Conservation (phyloP, 2,888 invertebrate genomes). For the Strigamia crassipes region DNA sequence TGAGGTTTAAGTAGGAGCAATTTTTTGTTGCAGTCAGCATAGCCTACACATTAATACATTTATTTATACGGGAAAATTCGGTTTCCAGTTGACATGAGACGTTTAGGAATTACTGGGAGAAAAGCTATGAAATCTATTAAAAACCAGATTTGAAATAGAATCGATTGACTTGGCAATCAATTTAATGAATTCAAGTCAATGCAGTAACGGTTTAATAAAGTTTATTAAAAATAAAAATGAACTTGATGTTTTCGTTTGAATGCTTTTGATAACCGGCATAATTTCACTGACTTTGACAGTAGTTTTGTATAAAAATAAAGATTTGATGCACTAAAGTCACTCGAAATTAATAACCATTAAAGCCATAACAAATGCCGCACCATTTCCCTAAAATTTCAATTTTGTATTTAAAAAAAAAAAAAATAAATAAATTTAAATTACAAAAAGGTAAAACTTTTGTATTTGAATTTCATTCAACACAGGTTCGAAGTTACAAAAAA, state of each 20-base stretch:
- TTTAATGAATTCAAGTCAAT: neutral
- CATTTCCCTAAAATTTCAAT: neutral
- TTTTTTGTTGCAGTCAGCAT: too few species aligned
- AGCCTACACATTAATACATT: too few species aligned
- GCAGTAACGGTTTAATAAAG: neutral
- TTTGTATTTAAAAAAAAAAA: too few species aligned
- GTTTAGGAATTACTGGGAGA: neutral
- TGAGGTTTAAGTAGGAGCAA: too few species aligned
- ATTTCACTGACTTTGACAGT: neutral
- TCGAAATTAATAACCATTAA: slow-evolving; percentile 3
- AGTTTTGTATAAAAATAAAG: neutral
- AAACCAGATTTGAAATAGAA: neutral
- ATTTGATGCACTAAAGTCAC: neutral
- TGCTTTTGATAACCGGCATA: neutral
- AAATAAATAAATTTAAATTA: neutral
- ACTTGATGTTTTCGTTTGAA: neutral
- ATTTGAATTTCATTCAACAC: neutral
- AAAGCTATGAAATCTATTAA: neutral
- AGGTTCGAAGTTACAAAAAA: neutral
- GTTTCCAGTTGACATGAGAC: neutral
- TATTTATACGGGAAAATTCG: too few species aligned
- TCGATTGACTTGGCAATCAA: neutral
- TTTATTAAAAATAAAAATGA: slow-evolving; percentile 5
- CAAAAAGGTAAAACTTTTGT: neutral
- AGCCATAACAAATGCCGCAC: neutral